Conservation (phyloP, 2,888 invertebrate species). For the Lepidocyrtinus sp. region DNA sequence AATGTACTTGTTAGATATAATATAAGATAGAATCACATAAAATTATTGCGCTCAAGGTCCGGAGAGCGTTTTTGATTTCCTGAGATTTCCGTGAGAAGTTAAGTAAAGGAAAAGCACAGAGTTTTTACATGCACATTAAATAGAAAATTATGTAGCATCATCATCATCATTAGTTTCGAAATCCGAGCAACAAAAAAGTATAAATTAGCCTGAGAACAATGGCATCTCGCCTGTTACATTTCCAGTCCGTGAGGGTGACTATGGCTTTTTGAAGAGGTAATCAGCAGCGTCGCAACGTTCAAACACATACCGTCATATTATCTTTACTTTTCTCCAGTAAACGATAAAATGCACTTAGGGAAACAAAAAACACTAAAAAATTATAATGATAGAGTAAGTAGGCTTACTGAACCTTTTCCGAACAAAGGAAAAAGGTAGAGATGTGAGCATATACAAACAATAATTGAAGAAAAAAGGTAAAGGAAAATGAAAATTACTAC, state of each 20-base stretch:
- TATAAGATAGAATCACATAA: neutral
- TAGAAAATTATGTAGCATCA: slow-evolving; percentile 21
- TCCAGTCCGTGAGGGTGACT: slow-evolving; percentile 34
- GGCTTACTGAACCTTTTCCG: slow-evolving; percentile 26
- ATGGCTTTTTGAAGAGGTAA: slow-evolving; percentile 25
- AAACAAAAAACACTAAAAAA: slow-evolving; percentile 10
- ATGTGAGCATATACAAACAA: slow-evolving; percentile 40
- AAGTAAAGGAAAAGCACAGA: neutral
- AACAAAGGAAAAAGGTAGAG: slow-evolving; percentile 36
- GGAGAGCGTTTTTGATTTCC: slow-evolving; percentile 27
- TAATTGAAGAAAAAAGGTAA: slow-evolving; percentile 46
- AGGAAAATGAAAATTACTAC: slow-evolving; percentile 62
- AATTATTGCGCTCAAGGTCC: slow-evolving; percentile 23
- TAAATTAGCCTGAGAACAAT: slow-evolving; percentile 62
- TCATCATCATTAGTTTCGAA: slow-evolving; percentile 24
- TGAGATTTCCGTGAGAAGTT: slow-evolving; percentile 39
- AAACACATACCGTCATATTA: slow-evolving; percentile 1
- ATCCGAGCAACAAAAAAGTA: slow-evolving; percentile 37
- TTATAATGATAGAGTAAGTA: slow-evolving; percentile 34
- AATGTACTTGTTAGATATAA: neutral
- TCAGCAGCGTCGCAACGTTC: neutral
- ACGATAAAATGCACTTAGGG: slow-evolving; percentile 31
- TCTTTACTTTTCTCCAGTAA: slow-evolving; percentile 20
- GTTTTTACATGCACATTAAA: slow-evolving; percentile 8
- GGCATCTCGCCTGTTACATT: slow-evolving; percentile 37